phyloP scores from a whole-genome alignment of 2,888 invertebrate species.

The Eupithecia subumbrata region DNA sequence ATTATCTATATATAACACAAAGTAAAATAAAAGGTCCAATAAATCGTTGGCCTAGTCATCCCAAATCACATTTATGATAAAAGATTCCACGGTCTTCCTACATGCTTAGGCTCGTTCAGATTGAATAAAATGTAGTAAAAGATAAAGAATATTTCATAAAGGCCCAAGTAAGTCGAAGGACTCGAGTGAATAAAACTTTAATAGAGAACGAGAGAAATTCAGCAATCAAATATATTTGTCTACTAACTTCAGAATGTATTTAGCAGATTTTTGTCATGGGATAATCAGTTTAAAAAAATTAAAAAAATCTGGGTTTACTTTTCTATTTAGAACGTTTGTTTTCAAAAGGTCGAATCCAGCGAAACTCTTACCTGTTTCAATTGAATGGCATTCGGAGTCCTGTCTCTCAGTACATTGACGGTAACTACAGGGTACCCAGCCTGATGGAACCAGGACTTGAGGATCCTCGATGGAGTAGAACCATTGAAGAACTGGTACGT shows the following conservation, averaged over 20 bases:
- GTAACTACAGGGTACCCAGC: slow-evolving; percentile 86
- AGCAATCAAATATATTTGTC: too few relatives aligned
- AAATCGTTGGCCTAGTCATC: not conserved
- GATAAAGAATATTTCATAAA: too few relatives aligned
- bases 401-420: slow-evolving; percentile 74
- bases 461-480: slow-evolving; percentile 73
- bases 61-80: not conserved
- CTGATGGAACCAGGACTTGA: slow-evolving; percentile 86
- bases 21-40: not conserved
- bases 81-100: not conserved
- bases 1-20: not conserved
- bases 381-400: slow-evolving; percentile 66
- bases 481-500: slow-evolving; percentile 74
- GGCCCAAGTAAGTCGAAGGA: not conserved
- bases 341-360: not conserved
- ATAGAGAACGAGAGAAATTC: not conserved
- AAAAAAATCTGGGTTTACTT: too few relatives aligned
- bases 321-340: not conserved
- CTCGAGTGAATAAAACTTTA: not conserved
- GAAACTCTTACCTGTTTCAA: slow-evolving; percentile 65
- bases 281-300: too few relatives aligned
- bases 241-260: too few relatives aligned
- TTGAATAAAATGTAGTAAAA: too few relatives aligned
- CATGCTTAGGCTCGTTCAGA: not conserved
- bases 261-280: too few relatives aligned